Conservation (phyloP, 2,888 invertebrate genomes). For the Trichogramma evanescens region DNA sequence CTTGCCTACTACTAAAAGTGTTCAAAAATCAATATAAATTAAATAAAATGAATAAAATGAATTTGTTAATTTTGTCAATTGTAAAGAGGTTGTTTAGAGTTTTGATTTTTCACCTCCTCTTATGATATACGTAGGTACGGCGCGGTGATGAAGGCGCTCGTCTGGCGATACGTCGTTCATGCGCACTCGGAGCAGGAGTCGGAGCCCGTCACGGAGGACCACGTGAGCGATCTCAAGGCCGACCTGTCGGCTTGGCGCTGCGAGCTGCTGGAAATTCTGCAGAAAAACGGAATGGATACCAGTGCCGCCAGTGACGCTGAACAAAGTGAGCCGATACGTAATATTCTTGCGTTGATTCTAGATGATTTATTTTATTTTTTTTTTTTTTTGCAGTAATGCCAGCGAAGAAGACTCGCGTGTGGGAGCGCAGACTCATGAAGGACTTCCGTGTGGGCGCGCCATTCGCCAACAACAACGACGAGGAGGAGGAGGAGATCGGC, state of each 20-base stretch:
- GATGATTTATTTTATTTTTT: neutral
- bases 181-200: conserved; percentile 79
- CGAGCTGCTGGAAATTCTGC: conserved; percentile 83
- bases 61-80: too few species aligned
- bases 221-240: conserved; percentile 88
- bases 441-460: conserved; percentile 76
- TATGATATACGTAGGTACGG: conserved; percentile 6
- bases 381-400: conserved; percentile 54
- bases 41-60: too few species aligned
- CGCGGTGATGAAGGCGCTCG: conserved; percentile 76
- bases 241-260: conserved; percentile 88
- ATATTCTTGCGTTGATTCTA: neutral
- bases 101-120: neutral
- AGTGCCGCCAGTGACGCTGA: conserved; percentile 67
- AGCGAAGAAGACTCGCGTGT: conserved; percentile 72
- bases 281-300: conserved; percentile 80
- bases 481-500: conserved; percentile 5
- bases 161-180: conserved; percentile 86
- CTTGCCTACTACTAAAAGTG: too few species aligned
- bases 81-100: too few species aligned
- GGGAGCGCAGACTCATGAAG: conserved; percentile 83
- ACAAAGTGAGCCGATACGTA: conserved; percentile 52
- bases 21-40: too few species aligned
- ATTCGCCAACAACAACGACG: neutral
- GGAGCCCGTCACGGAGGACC: conserved; percentile 85